These are phyloP conservation scores for Dipodomys spectabilis DNA, from an alignment of 2,113 vertebrate genomes.

Conservation along the genomic window DNA sequence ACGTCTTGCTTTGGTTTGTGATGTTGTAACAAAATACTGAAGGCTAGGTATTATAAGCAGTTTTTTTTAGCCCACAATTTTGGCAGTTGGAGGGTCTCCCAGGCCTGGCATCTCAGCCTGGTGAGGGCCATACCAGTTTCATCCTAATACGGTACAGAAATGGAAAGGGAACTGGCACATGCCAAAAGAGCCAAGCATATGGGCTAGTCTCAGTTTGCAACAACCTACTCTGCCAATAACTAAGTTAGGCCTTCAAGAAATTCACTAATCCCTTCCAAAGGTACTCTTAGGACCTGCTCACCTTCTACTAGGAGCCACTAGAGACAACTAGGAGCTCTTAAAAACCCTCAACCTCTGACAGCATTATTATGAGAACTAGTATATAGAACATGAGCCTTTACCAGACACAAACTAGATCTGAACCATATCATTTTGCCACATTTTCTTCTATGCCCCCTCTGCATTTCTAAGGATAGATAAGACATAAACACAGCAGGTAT, in stretches of 20 bases:
- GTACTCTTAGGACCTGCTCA: no score
- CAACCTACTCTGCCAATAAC: not conserved
- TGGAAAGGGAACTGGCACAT: no score
- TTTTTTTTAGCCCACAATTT: not conserved
- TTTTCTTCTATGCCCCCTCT: not conserved
- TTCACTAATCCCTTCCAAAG: not conserved
- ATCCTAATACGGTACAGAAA: not conserved
- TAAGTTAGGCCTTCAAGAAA: not conserved
- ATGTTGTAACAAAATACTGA: not conserved
- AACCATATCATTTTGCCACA: not conserved
- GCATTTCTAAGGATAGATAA: not conserved
- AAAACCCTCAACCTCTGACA: no score
- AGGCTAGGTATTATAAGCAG: not conserved
- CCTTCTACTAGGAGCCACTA: not conserved
- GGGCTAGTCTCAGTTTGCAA: not conserved
- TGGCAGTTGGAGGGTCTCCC: not conserved
- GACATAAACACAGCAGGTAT: not conserved
- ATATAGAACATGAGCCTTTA: not conserved
- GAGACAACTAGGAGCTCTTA: not conserved
- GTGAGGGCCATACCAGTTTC: not conserved
- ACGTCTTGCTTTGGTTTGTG: not conserved
- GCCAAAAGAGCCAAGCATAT: not conserved
- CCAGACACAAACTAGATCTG: not conserved
- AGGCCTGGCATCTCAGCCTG: not conserved
- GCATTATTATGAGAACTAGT: no score